Evolutionary conservation across 2,888 invertebrate species (phyloP).

Genomic region (Chloroclystis v-ata): DNA sequence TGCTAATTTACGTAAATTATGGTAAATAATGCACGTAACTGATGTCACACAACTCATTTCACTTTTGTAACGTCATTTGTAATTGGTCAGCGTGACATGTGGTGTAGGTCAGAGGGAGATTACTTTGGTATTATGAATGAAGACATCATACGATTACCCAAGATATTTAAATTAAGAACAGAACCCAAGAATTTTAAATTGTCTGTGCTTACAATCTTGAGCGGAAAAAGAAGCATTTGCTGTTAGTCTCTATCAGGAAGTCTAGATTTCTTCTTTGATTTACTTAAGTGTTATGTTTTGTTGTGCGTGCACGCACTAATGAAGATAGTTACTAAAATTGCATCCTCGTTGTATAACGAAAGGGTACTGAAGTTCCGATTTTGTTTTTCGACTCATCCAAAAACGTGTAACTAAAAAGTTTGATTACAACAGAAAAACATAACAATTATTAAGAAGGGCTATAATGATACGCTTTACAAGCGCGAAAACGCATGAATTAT

Average conservation of each 20-base stretch:
- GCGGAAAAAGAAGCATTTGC: too few relatives aligned
- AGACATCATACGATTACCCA: conserved; percentile 18
- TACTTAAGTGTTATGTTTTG: too few relatives aligned
- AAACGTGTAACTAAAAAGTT: too few relatives aligned
- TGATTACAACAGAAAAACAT: background rate
- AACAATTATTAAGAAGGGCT: background rate
- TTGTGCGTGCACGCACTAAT: too few relatives aligned
- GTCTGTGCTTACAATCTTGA: too few relatives aligned
- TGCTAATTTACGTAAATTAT: conserved; percentile 15
- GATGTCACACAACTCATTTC: conserved; percentile 21
- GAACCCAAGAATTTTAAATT: too few relatives aligned
- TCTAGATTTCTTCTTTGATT: too few relatives aligned
- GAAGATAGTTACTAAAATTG: too few relatives aligned
- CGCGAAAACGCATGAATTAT: conserved; percentile 11
- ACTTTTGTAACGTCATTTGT: conserved; percentile 26
- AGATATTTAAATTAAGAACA: background rate
- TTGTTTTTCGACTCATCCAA: too few relatives aligned
- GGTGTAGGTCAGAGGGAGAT: conserved; percentile 15
- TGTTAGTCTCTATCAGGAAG: too few relatives aligned
- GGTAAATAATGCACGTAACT: conserved; percentile 11
- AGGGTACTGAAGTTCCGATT: too few relatives aligned
- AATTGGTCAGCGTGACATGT: conserved; percentile 17
- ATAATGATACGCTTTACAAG: conserved; percentile 5
- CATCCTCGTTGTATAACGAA: too few relatives aligned
- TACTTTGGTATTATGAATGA: conserved; percentile 13